Evolutionary conservation across 2,888 invertebrate species (phyloP).

Genomic region (Dynastes tityus): DNA sequence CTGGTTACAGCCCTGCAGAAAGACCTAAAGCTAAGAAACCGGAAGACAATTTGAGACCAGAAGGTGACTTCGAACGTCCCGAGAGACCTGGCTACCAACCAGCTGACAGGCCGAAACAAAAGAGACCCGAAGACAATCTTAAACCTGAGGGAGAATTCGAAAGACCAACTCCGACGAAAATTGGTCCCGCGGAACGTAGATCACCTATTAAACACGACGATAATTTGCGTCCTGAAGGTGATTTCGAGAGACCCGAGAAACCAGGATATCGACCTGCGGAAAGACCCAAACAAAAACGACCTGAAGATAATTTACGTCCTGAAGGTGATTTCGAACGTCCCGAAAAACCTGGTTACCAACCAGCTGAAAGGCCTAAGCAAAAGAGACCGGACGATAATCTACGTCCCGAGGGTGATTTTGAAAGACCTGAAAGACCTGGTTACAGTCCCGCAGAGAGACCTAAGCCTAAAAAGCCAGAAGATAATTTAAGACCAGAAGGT

Average conservation of each 20-base stretch:
- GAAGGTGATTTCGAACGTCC: conserved; percentile 68
- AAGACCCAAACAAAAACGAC: conserved; percentile 69
- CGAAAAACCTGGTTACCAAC: conserved; percentile 66
- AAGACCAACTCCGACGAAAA: conserved; percentile 61
- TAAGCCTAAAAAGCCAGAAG: conserved; percentile 70
- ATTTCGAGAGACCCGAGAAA: conserved; percentile 69
- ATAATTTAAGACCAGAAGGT: conserved; percentile 73
- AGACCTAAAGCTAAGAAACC: conserved; percentile 67
- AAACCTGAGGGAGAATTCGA: conserved; percentile 71
- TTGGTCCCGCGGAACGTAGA: conserved; percentile 65
- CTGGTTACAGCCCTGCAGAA: conserved; percentile 71
- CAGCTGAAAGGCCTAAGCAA: conserved; percentile 69
- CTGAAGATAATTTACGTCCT: conserved; percentile 69
- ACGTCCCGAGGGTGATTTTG: conserved; percentile 67
- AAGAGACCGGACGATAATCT: conserved; percentile 71
- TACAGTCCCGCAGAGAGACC: conserved; percentile 73
- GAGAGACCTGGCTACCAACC: conserved; percentile 64
- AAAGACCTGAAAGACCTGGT: conserved; percentile 66
- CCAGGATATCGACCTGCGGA: conserved; percentile 67
- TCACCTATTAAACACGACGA: conserved; percentile 66
- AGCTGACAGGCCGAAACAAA: conserved; percentile 69
- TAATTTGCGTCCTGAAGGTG: conserved; percentile 67
- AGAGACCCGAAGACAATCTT: conserved; percentile 71
- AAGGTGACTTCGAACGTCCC: conserved; percentile 73
- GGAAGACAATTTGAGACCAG: conserved; percentile 74